Percentiles rank a stretch among this genome's conserved stretches.
These are phyloP conservation scores for Zaprionus nigranus DNA, from an alignment of 1,140 invertebrate species.

Conservation along the genomic window DNA sequence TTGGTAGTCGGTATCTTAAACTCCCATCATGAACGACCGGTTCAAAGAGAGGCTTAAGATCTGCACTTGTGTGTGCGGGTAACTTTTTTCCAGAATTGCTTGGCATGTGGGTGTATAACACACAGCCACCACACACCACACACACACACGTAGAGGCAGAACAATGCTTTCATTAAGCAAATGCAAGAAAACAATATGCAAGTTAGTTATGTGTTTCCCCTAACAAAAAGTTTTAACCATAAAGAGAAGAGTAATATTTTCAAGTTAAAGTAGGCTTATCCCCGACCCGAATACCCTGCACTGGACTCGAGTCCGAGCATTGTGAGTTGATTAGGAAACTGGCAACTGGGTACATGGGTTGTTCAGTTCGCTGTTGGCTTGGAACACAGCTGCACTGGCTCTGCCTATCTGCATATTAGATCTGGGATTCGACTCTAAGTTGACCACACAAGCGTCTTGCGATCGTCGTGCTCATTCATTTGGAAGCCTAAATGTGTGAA, in stretches of 20 bases:
- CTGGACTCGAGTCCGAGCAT: no score
- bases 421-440: slow-evolving; percentile 30
- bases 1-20: slow-evolving; percentile 73
- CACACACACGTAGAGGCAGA: not conserved
- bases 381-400: slow-evolving; percentile 29
- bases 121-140: slow-evolving; percentile 35
- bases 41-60: slow-evolving; percentile 65
- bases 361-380: slow-evolving; percentile 59
- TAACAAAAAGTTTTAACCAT: slow-evolving; percentile 47
- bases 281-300: slow-evolving; percentile 33
- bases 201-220: slow-evolving; percentile 60
- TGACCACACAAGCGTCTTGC: slow-evolving; percentile 51
- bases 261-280: slow-evolving; percentile 81
- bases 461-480: slow-evolving; percentile 59
- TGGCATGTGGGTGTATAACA: slow-evolving; percentile 63
- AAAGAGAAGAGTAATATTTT: slow-evolving; percentile 67
- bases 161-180: slow-evolving; percentile 64
- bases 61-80: slow-evolving; percentile 34
- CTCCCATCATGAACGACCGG: slow-evolving; percentile 51
- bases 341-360: slow-evolving; percentile 36
- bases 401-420: slow-evolving; percentile 55
- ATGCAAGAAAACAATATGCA: slow-evolving; percentile 62
- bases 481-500: slow-evolving; percentile 76
- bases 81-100: slow-evolving; percentile 65
- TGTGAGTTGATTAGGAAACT: slow-evolving; percentile 74